A percentile compares a stretch with the other conserved stretches of the same genome.
These are phyloP conservation scores for Cephalopterus ornatus DNA, from an alignment of 2,113 vertebrate genomes.

Conservation along the genomic window DNA sequence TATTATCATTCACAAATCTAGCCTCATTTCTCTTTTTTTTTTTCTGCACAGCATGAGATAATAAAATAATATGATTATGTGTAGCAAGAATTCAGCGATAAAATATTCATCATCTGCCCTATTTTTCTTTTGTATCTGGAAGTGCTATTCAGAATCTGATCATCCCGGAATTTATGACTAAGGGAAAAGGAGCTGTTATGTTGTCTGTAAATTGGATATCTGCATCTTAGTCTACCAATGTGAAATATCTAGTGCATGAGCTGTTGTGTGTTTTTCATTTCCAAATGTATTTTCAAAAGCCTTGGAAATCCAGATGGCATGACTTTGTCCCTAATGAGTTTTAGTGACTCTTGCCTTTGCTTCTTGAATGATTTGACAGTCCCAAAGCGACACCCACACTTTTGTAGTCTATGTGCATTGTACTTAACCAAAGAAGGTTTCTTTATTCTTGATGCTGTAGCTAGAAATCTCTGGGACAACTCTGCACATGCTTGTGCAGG, in stretches of 20 bases:
- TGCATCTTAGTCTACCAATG: background rate
- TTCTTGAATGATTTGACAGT: background rate
- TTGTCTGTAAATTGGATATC: conserved; percentile 35
- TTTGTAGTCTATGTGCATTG: background rate
- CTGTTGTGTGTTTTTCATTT: background rate
- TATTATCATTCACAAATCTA: conserved; percentile 55
- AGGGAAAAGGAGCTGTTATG: conserved; percentile 5
- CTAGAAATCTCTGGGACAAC: background rate
- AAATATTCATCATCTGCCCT: conserved; percentile 63
- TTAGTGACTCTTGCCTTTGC: background rate
- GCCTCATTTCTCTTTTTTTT: conserved; percentile 41
- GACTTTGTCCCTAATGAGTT: background rate
- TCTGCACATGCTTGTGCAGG: rapidly evolving
- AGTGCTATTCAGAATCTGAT: conserved; percentile 41
- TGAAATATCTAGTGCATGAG: background rate
- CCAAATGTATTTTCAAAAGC: conserved; percentile 3
- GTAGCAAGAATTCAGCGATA: conserved; percentile 24
- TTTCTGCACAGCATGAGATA: conserved; percentile 26
- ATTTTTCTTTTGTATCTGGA: conserved; percentile 49
- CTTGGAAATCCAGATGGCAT: background rate
- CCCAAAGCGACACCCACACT: background rate
- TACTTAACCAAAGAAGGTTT: background rate
- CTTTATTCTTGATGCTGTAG: background rate
- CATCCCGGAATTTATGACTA: conserved; percentile 35
- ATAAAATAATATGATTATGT: conserved; percentile 63